These are phyloP conservation scores for Pseudorasbora parva DNA, from an alignment of 2,113 vertebrate species.

Conservation along the genomic window DNA sequence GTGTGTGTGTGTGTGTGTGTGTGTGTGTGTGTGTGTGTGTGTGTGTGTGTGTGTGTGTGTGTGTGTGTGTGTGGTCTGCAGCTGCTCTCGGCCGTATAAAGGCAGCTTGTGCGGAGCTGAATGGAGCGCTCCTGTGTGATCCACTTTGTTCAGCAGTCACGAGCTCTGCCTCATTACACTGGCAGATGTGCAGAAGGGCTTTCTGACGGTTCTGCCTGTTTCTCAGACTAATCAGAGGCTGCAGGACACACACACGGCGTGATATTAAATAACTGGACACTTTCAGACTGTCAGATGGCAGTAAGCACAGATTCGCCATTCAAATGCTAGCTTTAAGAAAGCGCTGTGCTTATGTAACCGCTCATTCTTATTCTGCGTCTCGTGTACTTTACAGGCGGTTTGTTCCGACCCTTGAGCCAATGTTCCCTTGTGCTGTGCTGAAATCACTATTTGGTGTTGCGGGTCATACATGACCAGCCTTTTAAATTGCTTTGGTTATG, in stretches of 20 bases:
- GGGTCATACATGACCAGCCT: no score
- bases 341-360: neutral
- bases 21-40: neutral
- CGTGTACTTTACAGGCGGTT: neutral
- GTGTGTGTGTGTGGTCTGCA: slow-evolving; percentile 1
- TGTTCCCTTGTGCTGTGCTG: neutral
- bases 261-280: neutral
- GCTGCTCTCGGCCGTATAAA: slow-evolving; percentile 22
- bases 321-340: neutral
- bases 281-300: neutral
- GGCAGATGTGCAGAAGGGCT: neutral
- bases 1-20: neutral
- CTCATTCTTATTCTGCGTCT: slow-evolving; percentile 1
- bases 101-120: slow-evolving; percentile 19
- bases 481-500: no score
- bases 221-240: neutral
- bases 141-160: slow-evolving; percentile 27
- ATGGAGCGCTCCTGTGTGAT: neutral
- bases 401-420: neutral
- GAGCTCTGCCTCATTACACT: neutral
- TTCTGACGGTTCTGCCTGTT: neutral
- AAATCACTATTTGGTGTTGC: no score
- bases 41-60: neutral
- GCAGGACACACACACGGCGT: neutral
- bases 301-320: neutral